Evolutionary conservation across 2,888 invertebrate species (phyloP), one percentile per base, ranked within the genome.

Genomic region (Pollenia angustigena): DNA sequence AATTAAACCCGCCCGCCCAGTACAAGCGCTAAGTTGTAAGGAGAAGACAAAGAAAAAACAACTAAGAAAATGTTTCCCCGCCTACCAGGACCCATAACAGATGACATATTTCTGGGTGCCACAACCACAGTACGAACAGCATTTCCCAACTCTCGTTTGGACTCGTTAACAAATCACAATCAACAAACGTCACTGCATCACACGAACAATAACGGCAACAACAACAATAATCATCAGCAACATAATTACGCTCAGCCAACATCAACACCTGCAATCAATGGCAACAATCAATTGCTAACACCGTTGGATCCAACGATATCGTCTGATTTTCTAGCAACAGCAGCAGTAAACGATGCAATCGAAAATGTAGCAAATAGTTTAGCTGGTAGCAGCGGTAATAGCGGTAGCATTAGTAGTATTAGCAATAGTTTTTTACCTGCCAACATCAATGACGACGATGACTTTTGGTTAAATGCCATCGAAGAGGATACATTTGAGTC

Each of bases 401-500:
- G 74, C 50, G 89, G 87, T 87, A 76, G 80, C 54, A 58, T 81
- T 46, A 69, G 69, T 80, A 87, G 84, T 66, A 78, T 81, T 72
- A 78, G 81, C 78, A 76, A 85, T 81, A 81, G 80, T 89, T 89
- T 89, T 89, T 91, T 90, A 92, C 88, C 89, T 89, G 84, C 89
- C 91, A 81, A 90, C 89, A 71, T 89, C 89, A 71, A 91, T 78
- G 93, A 93, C 85, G 92, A 93, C 81, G 91, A 92, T 80, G 93
- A 93, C 86, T 93, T 93, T 93, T 93, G 93, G 93, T 90, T 92
- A 89, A 93, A 93, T 91, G 93, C 93, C 90, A 92, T 93, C 88
- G 93, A 93, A 89, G 93, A 93, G 90, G 93, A 93, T 90, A 92
- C 93, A 86, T 93, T 93, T 89, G 92, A 93, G 80, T 93, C 93